Conservation (phyloP, 64 coral and sea anemone species). For the Porites lutea region DNA sequence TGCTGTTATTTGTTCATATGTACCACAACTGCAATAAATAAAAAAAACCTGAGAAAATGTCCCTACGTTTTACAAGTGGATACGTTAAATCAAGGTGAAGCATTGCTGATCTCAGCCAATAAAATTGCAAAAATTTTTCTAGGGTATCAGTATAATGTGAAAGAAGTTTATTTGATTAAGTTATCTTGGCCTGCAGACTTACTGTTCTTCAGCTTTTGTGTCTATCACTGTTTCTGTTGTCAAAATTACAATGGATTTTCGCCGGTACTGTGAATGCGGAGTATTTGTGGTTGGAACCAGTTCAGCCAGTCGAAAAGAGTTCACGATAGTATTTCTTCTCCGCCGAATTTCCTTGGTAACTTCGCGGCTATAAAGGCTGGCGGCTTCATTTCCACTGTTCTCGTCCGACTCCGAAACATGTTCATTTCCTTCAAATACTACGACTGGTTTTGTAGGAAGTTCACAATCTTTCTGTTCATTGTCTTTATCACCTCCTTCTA, state of each 20-base stretch:
- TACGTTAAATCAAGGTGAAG: too few species aligned
- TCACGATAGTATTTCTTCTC: slow-evolving; percentile 85
- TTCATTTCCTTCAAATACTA: not conserved
- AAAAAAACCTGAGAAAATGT: too few species aligned
- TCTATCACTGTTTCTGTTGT: slow-evolving; percentile 85
- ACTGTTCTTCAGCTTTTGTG: slow-evolving; percentile 83
- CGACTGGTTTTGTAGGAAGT: not conserved
- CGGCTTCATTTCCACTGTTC: slow-evolving; percentile 22
- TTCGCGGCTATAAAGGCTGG: slow-evolving; percentile 46
- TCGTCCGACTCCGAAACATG: slow-evolving; percentile 20
- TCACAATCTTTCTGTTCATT: not conserved
- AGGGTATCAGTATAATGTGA: too few species aligned
- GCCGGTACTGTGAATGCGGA: slow-evolving; percentile 77
- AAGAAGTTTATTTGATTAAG: too few species aligned
- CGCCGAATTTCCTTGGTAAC: slow-evolving; percentile 74
- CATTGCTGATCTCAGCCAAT: too few species aligned
- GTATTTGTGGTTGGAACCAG: slow-evolving; percentile 83
- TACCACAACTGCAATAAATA: too few species aligned
- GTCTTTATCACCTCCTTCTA: not conserved
- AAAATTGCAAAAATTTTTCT: too few species aligned
- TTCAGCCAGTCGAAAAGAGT: slow-evolving; percentile 90
- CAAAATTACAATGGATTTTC: slow-evolving; percentile 78
- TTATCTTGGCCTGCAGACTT: slow-evolving; percentile 33
- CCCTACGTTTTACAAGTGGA: too few species aligned
- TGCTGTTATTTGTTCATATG: too few species aligned